Base-by-base conservation (phyloP, 1,140 invertebrate genomes). In the Marisa cornuarietis region DNA sequence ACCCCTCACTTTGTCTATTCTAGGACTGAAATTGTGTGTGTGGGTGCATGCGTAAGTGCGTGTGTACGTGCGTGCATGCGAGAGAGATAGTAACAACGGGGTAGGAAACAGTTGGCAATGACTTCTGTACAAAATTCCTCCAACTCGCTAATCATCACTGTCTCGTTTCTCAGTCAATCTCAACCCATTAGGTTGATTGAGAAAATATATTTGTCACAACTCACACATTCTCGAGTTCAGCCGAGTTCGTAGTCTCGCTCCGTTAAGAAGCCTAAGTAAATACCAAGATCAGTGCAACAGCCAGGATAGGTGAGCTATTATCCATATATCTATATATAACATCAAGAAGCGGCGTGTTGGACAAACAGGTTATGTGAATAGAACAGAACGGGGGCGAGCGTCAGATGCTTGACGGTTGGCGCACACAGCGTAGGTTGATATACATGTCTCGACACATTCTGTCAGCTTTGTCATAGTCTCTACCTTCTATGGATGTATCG, bases 301-400 rank as follows among this genome's bases (percentile, higher is more conserved):
- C 92, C 99, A 74, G 98, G 99, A 83, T 93, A 99, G 71, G 97
- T 97, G 22, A 92, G 99, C 71, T 96, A 99, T 87, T 99, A 98
- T 98, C 98, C 96, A 18, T 93, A 99, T 65, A 98, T 80, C n/a
- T 66, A 69, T 18, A 76, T 71, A 42, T 80, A 80, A 51, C 79
- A 80, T 65, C 13, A 11, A 18, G 31, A 22, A 7, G 31, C n/a
- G n/a, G n/a, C 10, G 31, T 26, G n/a, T 24, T 68, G n/a, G 66
- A 42, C 66, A 24, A 68, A 68, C 31, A 68, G 31, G 66, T 26
- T 42, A 42, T 68, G 66, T 13, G n/a, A 68, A 42, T 68, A 0
- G 66, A 26, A 26, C 11, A 22, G 13, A 11, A 68, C 13, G 31
- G 31, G n/a, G 7, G 66, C 7, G 13, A 26, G 66, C n/a, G 11